Evolutionary conservation across 2,113 vertebrate species (phyloP).

Genomic region (Otocyon megalotis): DNA sequence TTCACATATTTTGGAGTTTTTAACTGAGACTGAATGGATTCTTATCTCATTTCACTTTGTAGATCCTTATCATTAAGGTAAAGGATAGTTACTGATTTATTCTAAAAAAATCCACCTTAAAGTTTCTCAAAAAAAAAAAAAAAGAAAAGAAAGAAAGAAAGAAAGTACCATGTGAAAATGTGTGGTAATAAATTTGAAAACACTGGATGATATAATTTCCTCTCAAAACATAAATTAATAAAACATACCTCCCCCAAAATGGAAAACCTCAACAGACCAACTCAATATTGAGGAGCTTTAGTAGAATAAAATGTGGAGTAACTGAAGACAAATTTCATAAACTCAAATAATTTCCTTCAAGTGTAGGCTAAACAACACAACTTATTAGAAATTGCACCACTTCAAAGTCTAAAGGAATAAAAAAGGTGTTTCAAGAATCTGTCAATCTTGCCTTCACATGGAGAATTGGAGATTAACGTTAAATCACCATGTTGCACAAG

Average conservation of each 20-base stretch:
- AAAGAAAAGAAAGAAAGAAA: no score
- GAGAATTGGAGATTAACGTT: not conserved
- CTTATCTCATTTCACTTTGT: not conserved
- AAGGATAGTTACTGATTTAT: not conserved
- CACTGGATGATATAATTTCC: not conserved
- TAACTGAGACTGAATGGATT: not conserved
- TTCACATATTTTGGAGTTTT: conserved; percentile 47
- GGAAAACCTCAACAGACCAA: not conserved
- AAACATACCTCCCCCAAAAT: not conserved
- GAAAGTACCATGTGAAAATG: not conserved
- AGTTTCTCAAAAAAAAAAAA: not conserved
- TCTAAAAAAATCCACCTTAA: conserved; percentile 6
- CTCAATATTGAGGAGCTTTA: not conserved
- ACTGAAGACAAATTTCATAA: not conserved
- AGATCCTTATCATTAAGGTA: not conserved
- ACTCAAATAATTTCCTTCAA: not conserved
- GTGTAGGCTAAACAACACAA: not conserved
- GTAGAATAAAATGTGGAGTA: not conserved
- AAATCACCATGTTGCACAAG: conserved; percentile 38
- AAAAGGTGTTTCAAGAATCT: conserved; percentile 19
- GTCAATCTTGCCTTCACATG: conserved; percentile 11
- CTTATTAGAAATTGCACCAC: not conserved
- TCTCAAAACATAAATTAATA: conserved; percentile 9
- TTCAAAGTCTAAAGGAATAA: conserved; percentile 15
- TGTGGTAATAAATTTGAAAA: conserved; percentile 33